Evolutionary conservation across 2,113 vertebrate species (phyloP).

Genomic region (Alethe castanea): DNA sequence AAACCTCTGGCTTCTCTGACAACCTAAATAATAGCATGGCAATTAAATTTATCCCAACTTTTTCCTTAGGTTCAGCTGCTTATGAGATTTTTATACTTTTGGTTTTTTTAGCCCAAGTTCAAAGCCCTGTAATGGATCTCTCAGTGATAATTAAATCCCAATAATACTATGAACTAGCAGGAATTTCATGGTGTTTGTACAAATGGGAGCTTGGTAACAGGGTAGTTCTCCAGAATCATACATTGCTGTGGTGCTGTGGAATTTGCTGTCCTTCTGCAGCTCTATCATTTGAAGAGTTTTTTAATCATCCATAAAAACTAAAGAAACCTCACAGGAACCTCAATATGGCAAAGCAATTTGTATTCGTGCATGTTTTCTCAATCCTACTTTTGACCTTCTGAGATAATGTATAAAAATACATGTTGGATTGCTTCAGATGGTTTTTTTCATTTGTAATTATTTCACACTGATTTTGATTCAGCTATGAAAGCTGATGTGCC

Average conservation of each 20-base stretch:
- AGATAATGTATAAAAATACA: slow-evolving; percentile 21
- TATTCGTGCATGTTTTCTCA: slow-evolving; percentile 12
- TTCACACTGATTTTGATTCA: slow-evolving; percentile 41
- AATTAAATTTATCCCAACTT: neutral
- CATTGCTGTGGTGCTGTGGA: neutral
- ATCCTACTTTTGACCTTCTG: slow-evolving; percentile 14
- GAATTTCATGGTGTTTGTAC: neutral
- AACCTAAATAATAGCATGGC: neutral
- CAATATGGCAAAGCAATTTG: slow-evolving; percentile 66
- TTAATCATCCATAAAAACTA: slow-evolving; percentile 59
- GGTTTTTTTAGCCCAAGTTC: neutral
- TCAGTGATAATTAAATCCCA: slow-evolving; percentile 22
- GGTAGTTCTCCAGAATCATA: neutral
- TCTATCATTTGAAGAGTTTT: slow-evolving; percentile 17
- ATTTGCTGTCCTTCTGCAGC: neutral
- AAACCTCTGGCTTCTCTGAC: neutral
- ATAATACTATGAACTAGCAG: neutral
- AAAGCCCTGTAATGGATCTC: slow-evolving; percentile 4
- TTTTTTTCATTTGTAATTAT: slow-evolving; percentile 39
- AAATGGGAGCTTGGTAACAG: neutral
- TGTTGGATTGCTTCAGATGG: neutral
- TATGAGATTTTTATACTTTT: slow-evolving; percentile 40
- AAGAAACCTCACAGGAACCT: slow-evolving; percentile 53
- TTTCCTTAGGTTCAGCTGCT: neutral
- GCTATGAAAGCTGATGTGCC: neutral